Conservation (phyloP, 2,888 invertebrate species). For the Lathronympha strigana region DNA sequence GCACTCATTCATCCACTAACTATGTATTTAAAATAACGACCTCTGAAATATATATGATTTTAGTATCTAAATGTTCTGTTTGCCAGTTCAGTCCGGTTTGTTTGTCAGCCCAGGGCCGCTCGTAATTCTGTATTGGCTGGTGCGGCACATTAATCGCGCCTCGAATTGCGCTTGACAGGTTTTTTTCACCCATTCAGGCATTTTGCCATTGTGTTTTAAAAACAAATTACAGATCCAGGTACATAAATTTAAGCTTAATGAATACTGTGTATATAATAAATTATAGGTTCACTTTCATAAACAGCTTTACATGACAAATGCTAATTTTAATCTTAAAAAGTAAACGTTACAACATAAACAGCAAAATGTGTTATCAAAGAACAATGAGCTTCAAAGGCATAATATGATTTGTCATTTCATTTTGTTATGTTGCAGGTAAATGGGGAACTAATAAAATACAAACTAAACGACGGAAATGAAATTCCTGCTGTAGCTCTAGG, state of each 20-base stretch:
- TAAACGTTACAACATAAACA: not conserved
- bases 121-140: constrained; percentile 34
- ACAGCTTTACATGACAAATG: not conserved
- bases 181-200: constrained; percentile 37
- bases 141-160: constrained; percentile 37
- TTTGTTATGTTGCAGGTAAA: constrained; percentile 49
- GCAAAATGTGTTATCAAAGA: not conserved
- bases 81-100: not conserved
- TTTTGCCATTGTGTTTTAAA: constrained; percentile 37
- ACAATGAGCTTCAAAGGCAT: not conserved
- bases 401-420: constrained; percentile 28
- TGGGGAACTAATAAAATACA: constrained; percentile 48
- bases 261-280: constrained; percentile 11
- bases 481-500: constrained; percentile 72
- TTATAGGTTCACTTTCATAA: not conserved
- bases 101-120: constrained; percentile 20
- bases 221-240: constrained; percentile 40
- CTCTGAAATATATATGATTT: no score
- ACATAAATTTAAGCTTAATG: constrained; percentile 37
- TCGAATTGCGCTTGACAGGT: constrained; percentile 41
- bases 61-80: not conserved
- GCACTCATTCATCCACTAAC: no score
- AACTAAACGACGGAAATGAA: constrained; percentile 67
- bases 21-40: no score
- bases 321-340: no score